These are phyloP conservation scores for Rhinolophus sinicus DNA, from an alignment of 2,113 vertebrate species.

Conservation along the genomic window DNA sequence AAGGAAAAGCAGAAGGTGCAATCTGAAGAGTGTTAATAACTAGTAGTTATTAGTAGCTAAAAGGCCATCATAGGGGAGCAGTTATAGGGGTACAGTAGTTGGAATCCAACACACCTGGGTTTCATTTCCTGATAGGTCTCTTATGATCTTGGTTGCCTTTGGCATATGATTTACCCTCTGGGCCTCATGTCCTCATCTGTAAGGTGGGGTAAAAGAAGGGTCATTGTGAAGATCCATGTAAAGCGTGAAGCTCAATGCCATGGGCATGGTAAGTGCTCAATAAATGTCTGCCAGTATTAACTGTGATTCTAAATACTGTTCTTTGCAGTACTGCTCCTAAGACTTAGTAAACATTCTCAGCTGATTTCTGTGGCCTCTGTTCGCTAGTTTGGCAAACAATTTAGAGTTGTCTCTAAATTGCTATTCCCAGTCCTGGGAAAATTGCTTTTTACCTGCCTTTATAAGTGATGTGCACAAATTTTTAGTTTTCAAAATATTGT, in stretches of 20 bases:
- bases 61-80: neutral
- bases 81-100: neutral
- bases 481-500: conserved; percentile 14
- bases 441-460: neutral
- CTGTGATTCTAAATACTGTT: neutral
- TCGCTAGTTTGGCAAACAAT: neutral
- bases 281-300: neutral
- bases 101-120: neutral
- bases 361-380: neutral
- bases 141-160: neutral
- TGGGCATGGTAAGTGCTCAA: neutral
- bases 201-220: neutral
- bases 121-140: neutral
- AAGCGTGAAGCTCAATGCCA: neutral
- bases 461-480: neutral
- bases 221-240: neutral
- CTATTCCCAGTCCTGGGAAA: neutral
- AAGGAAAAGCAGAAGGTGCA: neutral
- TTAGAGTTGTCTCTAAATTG: neutral
- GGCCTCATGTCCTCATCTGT: neutral
- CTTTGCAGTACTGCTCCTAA: neutral
- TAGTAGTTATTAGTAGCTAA: neutral
- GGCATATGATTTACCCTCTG: neutral
- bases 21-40: neutral
- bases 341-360: neutral